Evolutionary conservation across 2,888 invertebrate genomes (phyloP).

Genomic region (Punctoribates punctum): DNA sequence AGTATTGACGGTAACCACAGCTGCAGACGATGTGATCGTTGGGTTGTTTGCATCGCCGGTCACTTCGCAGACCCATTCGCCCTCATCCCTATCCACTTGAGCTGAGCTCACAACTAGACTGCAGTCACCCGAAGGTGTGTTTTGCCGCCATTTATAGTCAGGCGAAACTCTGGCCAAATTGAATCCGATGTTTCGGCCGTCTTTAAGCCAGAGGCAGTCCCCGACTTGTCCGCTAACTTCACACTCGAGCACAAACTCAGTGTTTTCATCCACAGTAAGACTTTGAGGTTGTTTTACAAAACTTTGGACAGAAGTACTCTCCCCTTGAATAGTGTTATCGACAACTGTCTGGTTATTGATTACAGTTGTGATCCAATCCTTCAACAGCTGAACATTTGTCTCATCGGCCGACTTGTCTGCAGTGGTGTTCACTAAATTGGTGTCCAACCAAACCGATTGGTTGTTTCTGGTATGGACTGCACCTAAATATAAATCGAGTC

Average conservation of each 20-base stretch:
- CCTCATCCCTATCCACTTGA: slow-evolving; percentile 44
- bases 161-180: slow-evolving; percentile 43
- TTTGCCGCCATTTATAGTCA: slow-evolving; percentile 44
- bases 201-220: slow-evolving; percentile 47
- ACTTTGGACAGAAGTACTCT: slow-evolving; percentile 30
- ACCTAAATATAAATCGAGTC: slow-evolving; percentile 1
- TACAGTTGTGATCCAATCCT: slow-evolving; percentile 45
- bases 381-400: slow-evolving; percentile 43
- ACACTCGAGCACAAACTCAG: slow-evolving; percentile 45
- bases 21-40: slow-evolving; percentile 44
- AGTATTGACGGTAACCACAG: slow-evolving; percentile 28
- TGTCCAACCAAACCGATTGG: slow-evolving; percentile 44
- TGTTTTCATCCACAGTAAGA: slow-evolving; percentile 42
- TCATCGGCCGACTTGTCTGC: slow-evolving; percentile 45
- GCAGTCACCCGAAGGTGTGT: slow-evolving; percentile 44
- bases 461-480: background rate
- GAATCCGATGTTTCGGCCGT: slow-evolving; percentile 45
- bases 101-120: slow-evolving; percentile 44
- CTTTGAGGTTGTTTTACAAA: slow-evolving; percentile 45
- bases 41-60: slow-evolving; percentile 46
- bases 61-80: slow-evolving; percentile 47
- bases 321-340: background rate
- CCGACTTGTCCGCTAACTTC: slow-evolving; percentile 44
- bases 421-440: slow-evolving; percentile 42
- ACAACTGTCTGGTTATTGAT: slow-evolving; percentile 33